These are phyloP conservation scores for Plectropomus leopardus DNA, from an alignment of 2,113 vertebrate species.

Conservation along the genomic window DNA sequence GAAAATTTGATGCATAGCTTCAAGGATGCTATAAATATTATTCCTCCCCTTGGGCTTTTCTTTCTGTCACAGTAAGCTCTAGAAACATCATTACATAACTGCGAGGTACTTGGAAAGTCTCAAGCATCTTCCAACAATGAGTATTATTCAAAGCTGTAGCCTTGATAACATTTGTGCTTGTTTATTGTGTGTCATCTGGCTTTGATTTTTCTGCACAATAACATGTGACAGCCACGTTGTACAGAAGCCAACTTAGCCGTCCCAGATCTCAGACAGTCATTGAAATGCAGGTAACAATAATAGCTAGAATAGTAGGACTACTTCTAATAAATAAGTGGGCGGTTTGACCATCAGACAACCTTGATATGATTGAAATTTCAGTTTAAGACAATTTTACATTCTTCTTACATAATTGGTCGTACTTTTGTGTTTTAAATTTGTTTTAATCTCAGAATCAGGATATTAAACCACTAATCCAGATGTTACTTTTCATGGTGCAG, in stretches of 20 bases:
- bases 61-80: not conserved
- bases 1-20: constrained; percentile 4
- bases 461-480: not conserved
- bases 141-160: constrained; percentile 29
- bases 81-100: constrained; percentile 24
- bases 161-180: constrained; percentile 33
- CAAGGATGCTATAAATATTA: constrained; percentile 15
- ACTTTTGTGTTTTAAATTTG: not conserved
- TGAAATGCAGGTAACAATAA: not conserved
- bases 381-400: not conserved
- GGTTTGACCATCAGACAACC: not conserved
- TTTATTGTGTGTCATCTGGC: constrained; percentile 52
- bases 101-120: constrained; percentile 6
- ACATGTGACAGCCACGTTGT: constrained; percentile 6
- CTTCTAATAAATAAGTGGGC: not conserved
- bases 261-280: not conserved
- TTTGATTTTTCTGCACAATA: constrained; percentile 38
- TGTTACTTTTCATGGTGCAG: not conserved
- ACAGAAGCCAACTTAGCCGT: constrained; percentile 9
- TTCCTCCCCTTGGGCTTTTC: constrained; percentile 2
- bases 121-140: constrained; percentile 15
- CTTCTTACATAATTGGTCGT: not conserved
- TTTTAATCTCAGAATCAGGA: not conserved
- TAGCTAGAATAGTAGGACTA: not conserved
- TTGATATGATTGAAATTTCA: constrained; percentile 1